Evolutionary conservation across 2,797 vertebrate species (phyloP), one percentile per base, ranked within the genome.

Genomic region (Etheostoma perlongum): DNA sequence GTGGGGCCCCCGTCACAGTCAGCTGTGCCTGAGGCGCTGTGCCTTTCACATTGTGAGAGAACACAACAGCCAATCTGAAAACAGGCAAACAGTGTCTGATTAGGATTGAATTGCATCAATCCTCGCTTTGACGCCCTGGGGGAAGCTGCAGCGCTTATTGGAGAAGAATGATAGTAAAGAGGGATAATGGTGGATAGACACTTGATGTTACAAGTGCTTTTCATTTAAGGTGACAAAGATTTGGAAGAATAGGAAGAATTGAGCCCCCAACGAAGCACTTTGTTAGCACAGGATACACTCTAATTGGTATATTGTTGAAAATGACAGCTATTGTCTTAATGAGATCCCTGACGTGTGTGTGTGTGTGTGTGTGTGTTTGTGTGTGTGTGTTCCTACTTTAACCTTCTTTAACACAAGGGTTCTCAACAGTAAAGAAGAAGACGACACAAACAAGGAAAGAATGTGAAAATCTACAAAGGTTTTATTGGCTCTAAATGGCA

Each of bases 11-110:
- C 23, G 6, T 84, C 75, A 54, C 72, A 85, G 76, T 89, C 89
- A 89, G 87, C 88, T 86, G 84, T 84, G 93, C 93, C 92, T 82
- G 90, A 89, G 93, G 93, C 91, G 33, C 72, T 10, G 49, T 4
- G 74, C 80, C 78, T 89, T 91, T 92, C 76, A 88, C 80, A 67
- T 30, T 7, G 21, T 18, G 58, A 77, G 66, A 64, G 70, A 88
- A 75, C 85, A 88, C 49, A 85, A 67, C 78, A 87, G 79, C 44
- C 86, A 54, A 81, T 78, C 86, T 82, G 79, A 86, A 89, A 90
- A 89, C 72, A 86, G 88, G 79, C 86, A 90, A 90, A 90, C 78
- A 85, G 84, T 58, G 85, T 82, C 76, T 92, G 90, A 93, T 93
- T 92, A 92, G 89, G 83, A 62, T 46, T 83, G 87, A 85, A 91